Evolutionary conservation across 2,113 vertebrate species (phyloP), one percentile per base, ranked within the genome.

Genomic region (Rhinolophus ferrumequinum): DNA sequence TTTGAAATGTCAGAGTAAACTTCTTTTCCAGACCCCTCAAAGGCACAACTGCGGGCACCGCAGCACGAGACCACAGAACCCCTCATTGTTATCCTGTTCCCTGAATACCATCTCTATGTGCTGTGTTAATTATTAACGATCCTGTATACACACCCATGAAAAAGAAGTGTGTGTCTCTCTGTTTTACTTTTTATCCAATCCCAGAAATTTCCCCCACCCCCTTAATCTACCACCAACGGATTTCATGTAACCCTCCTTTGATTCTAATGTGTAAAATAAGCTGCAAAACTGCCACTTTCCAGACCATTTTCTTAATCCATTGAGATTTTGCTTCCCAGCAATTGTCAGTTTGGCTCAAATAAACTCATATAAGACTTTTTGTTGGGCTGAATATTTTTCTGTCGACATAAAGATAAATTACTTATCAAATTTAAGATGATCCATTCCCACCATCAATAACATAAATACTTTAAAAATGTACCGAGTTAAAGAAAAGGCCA

Each of bases 401-500:
- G 21, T 56, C 52, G 4, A 83, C 38, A 64, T 64, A 47, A 80
- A 87, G 54, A 38, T 64, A 75, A 93, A 77, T 28, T 93, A 33
- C 82, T 82, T 60, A 79, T 28, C 26, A 82, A 92, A 66, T 58
- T 91, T 54, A 90, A 47, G 18, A 35, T 90, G 70, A 77, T 80
- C n/a, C 44, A 77, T 47, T 50, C 24, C 16, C 52, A 94, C 67
- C 30, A 93, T 30, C 47, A 73, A 77, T 24, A 11, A 82, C 76
- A 92, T 64, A 96, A 90, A 94, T 44, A 64, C 66, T 95, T 94
- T 90, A 28, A 38, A 89, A 93, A 67, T 22, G 44, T 41, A 52
- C 30, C 35, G 11, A 92, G 73, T 67, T 70, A 95, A 83, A 95
- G 41, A 52, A 96, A 97, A 96, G 35, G 30, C 19, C 13, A 84